Percentiles rank a stretch among this genome's conserved stretches.
Evolutionary conservation across 2,888 invertebrate genomes (phyloP).

Genomic region (Cephus spinipes): DNA sequence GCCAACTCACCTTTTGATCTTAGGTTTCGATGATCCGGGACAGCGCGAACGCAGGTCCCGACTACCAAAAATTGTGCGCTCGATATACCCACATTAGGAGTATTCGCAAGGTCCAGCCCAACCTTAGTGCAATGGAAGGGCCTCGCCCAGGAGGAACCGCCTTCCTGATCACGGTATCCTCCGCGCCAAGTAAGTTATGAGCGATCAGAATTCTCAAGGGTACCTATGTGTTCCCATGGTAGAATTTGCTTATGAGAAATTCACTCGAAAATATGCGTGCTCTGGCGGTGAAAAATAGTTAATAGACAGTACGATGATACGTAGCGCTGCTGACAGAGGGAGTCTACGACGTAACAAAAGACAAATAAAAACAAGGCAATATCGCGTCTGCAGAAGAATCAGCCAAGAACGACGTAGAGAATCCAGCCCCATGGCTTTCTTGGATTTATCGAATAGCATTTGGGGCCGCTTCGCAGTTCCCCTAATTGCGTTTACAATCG

Average conservation of each 20-base stretch:
- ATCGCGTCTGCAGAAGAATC: not conserved
- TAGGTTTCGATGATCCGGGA: slow-evolving; percentile 66
- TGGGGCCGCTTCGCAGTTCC: too few relatives aligned
- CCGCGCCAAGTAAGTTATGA: slow-evolving; percentile 80
- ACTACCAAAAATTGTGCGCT: slow-evolving; percentile 75
- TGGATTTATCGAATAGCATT: not conserved
- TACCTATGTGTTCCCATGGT: slow-evolving; percentile 26
- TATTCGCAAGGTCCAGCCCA: slow-evolving; percentile 73
- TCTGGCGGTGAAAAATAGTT: slow-evolving; percentile 28
- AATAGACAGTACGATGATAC: not conserved
- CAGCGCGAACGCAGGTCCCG: slow-evolving; percentile 74
- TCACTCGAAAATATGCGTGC: slow-evolving; percentile 21
- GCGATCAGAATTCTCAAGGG: not conserved
- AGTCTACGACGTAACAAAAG: not conserved
- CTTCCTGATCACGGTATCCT: slow-evolving; percentile 78
- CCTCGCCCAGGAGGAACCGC: slow-evolving; percentile 75
- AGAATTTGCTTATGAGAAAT: slow-evolving; percentile 42
- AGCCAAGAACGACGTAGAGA: not conserved
- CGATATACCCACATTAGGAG: slow-evolving; percentile 72
- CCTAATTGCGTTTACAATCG: too few relatives aligned
- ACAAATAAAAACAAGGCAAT: not conserved
- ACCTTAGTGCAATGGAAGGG: slow-evolving; percentile 77
- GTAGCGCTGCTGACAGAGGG: not conserved
- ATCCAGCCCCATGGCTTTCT: not conserved
- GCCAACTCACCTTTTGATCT: not conserved